Percentiles rank a stretch among this genome's conserved stretches.
Conservation (phyloP, 2,113 vertebrate genomes). For the Centropus unirufus region DNA sequence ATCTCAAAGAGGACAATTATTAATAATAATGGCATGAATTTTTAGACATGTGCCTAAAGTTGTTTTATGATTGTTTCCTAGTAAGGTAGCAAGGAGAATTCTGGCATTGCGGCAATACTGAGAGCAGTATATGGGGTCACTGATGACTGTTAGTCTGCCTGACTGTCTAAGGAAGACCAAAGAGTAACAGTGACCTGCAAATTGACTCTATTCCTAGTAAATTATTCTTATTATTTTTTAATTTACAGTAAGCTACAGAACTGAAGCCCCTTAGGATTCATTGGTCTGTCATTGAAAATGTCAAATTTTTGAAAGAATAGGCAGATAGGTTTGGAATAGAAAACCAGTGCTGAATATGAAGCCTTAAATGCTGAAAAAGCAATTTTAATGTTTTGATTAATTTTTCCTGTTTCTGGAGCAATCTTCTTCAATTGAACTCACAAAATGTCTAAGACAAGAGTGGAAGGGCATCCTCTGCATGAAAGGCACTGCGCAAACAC, state of each 20-base stretch:
- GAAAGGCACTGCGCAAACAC: background rate
- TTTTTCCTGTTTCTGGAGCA: background rate
- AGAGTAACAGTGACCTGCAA: background rate
- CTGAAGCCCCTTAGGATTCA: background rate
- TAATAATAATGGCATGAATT: background rate
- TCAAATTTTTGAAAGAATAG: background rate
- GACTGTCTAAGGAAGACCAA: background rate
- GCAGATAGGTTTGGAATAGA: background rate
- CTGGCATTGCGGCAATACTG: background rate
- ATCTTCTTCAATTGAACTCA: background rate
- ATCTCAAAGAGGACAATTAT: background rate
- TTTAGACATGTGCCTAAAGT: background rate
- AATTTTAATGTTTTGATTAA: background rate
- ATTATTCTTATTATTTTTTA: background rate
- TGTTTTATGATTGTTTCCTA: background rate
- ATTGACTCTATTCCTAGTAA: background rate
- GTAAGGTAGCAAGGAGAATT: background rate
- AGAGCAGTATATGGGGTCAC: background rate
- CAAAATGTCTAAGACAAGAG: background rate
- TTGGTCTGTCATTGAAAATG: background rate
- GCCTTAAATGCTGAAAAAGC: background rate
- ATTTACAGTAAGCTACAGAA: background rate
- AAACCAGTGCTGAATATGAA: background rate
- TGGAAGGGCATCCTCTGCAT: rapidly evolving
- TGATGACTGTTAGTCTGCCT: background rate